Evolutionary conservation across 2,113 vertebrate genomes (phyloP).

Genomic region (Zosterops lateralis): DNA sequence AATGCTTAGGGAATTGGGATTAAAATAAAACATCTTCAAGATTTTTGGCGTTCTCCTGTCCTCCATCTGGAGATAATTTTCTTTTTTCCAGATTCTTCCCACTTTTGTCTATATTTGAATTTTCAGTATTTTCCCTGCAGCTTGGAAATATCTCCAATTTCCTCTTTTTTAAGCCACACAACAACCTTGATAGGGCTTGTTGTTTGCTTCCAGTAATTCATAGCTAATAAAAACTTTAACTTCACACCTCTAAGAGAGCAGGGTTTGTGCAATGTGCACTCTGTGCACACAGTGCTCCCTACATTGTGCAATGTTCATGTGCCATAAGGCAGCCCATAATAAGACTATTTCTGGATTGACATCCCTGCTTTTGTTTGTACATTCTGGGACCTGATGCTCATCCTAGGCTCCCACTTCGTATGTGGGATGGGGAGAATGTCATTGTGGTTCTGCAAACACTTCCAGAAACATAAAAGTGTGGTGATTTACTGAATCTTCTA

Average conservation of each 20-base stretch:
- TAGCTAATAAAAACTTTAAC: neutral
- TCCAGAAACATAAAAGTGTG: neutral
- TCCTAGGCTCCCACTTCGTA: neutral
- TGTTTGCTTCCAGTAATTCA: neutral
- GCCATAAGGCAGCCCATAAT: neutral
- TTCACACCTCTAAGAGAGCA: neutral
- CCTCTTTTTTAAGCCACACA: neutral
- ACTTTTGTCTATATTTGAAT: constrained; percentile 26
- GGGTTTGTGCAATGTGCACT: neutral
- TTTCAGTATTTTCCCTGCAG: neutral
- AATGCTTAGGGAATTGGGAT: constrained; percentile 63
- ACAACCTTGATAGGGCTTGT: neutral
- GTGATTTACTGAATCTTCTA: neutral
- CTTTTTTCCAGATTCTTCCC: constrained; percentile 12
- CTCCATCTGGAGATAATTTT: constrained; percentile 48
- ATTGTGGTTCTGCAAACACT: neutral
- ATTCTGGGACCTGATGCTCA: neutral
- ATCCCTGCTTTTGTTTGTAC: neutral
- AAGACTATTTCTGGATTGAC: neutral
- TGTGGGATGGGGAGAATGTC: neutral
- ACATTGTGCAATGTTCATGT: neutral
- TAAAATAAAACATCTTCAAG: constrained; percentile 47
- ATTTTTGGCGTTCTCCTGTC: constrained; percentile 44
- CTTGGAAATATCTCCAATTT: neutral
- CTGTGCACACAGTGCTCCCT: neutral